Evolutionary conservation across 92 coral and sea anemone species (phyloP).

Genomic region (Blastomussa wellsi): DNA sequence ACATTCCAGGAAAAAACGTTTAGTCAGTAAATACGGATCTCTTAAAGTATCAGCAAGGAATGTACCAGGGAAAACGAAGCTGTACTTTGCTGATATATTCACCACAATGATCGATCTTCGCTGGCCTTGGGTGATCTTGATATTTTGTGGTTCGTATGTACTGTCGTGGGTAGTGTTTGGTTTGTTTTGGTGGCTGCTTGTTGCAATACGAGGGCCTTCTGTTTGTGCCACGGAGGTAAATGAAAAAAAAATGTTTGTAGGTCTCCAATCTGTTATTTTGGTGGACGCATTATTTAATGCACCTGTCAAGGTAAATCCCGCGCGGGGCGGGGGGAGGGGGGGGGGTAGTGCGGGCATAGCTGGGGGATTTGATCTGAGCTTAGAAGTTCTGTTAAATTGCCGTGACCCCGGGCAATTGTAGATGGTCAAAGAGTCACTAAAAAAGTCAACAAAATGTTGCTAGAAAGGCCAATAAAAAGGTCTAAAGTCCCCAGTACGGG

Average conservation of each 20-base stretch:
- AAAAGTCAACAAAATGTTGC: too few species aligned
- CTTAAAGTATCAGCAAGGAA: slow-evolving; percentile 73
- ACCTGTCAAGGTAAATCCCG: too few species aligned
- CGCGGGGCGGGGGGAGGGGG: too few species aligned
- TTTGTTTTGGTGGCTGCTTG: slow-evolving; percentile 84
- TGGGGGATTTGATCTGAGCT: too few species aligned
- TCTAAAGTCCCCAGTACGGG: too few species aligned
- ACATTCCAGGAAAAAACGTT: slow-evolving; percentile 46
- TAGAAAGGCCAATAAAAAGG: too few species aligned
- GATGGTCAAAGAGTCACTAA: too few species aligned
- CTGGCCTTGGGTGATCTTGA: slow-evolving; percentile 82
- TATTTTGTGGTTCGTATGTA: slow-evolving; percentile 81
- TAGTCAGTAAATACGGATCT: slow-evolving; percentile 75
- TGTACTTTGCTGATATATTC: slow-evolving; percentile 79
- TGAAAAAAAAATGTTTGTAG: background rate
- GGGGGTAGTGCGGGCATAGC: too few species aligned
- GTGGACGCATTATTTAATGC: too few species aligned
- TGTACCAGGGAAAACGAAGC: slow-evolving; percentile 69
- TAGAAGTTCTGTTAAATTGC: too few species aligned
- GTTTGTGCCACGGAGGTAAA: slow-evolving; percentile 80
- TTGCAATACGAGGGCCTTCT: slow-evolving; percentile 71
- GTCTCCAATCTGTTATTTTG: too few species aligned
- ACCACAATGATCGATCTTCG: slow-evolving; percentile 83
- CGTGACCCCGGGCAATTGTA: too few species aligned
- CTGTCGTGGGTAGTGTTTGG: slow-evolving; percentile 86